A percentile compares a stretch with the other conserved stretches of the same genome.
Evolutionary conservation across 2,888 invertebrate genomes (phyloP).

Genomic region (Hypolimnas misippus): DNA sequence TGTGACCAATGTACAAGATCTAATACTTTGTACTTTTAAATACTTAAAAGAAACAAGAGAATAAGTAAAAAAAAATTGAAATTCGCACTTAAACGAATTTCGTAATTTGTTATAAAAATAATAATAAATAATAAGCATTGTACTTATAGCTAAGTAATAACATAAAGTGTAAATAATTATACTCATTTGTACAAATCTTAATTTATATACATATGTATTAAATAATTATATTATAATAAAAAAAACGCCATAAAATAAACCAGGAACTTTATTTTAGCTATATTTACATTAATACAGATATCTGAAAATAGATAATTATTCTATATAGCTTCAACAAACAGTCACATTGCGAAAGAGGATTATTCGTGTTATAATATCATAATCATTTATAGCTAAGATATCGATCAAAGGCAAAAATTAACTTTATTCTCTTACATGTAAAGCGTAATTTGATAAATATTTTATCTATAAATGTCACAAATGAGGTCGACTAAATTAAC

Average conservation of each 20-base stretch:
- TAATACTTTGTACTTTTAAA: conserved; percentile 2
- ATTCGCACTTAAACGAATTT: too few species aligned
- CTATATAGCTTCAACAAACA: conserved; percentile 66
- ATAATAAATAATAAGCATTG: neutral
- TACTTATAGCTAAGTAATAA: neutral
- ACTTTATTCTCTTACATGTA: neutral
- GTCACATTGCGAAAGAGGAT: conserved; percentile 43
- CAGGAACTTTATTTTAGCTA: conserved; percentile 81
- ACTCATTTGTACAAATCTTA: neutral
- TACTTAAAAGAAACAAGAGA: too few species aligned
- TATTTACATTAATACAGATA: conserved; percentile 81
- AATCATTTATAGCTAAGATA: conserved; percentile 30
- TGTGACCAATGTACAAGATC: too few species aligned
- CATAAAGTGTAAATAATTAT: conserved; percentile 8
- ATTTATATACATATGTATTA: conserved; percentile 1
- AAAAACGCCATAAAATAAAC: conserved; percentile 61
- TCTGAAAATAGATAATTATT: conserved; percentile 70
- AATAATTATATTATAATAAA: conserved; percentile 37
- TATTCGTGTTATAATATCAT: conserved; percentile 30
- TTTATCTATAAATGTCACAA: conserved; percentile 32
- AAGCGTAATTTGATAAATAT: conserved; percentile 23
- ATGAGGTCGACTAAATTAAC: conserved; percentile 14
- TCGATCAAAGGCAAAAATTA: conserved; percentile 25
- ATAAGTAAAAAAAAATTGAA: too few species aligned
- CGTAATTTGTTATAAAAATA: too few species aligned